Evolutionary conservation across 1,140 invertebrate species (phyloP), one percentile per base, ranked within the genome.

Genomic region (Trichonephila clavipes): DNA sequence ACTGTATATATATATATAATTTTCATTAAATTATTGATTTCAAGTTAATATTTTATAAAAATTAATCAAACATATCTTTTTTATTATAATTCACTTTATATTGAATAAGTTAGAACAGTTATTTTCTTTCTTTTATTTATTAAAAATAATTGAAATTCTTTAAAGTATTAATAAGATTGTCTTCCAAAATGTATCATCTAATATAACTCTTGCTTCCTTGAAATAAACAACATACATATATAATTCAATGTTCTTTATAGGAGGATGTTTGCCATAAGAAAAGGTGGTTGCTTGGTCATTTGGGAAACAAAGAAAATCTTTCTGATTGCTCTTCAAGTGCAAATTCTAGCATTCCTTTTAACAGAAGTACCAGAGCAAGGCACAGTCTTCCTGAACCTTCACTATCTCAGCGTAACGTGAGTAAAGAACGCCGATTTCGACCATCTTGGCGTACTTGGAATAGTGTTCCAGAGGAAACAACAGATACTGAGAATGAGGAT

Each of bases 401-500:
- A 0, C 28, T 93, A 19, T 62, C 51, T 21, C 91, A 93, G 61
- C 69, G 86, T 10, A 16, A 72, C 1, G 16, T 19, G 3, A 85
- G n/a, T 3, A 90, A 90, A 77, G 87, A 90, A 34, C 21, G 81
- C 1, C 77, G 88, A 2, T 90, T 91, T 44, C 16, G 96, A 96
- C 95, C 88, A 96, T 95, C 95, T 97, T 96, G 34, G 95, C 94
- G 92, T 96, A 94, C 69, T 94, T 91, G 95, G 95, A 95, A 89
- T 28, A 95, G 96, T 44, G 90, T 94, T 69, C 94, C 94, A 94
- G 95, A 96, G 86, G 95, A 96, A 95, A 96, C 96, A 12, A 96
- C 96, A 7, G 96, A 96, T 83, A 96, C 95, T 62, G 96, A 96
- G 93, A 95, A 95, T 58, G 97, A 97, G 89, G 97, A 96, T 10